A percentile compares a stretch with the other conserved stretches of the same genome.
phyloP scores from a whole-genome alignment of 2,113 vertebrate species.

The Otocyon megalotis region DNA sequence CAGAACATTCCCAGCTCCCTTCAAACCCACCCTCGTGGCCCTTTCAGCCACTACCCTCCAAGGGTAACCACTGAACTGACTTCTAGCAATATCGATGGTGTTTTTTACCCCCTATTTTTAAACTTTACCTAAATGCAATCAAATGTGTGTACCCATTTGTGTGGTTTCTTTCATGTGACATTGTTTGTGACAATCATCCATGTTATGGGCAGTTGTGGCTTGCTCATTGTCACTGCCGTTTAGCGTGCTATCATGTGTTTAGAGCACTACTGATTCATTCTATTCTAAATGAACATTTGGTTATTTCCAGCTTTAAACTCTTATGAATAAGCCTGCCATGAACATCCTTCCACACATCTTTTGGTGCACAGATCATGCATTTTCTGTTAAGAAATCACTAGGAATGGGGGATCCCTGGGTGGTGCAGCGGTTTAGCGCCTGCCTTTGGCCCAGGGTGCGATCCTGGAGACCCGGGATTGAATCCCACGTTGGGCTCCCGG shows the following conservation, averaged over 20 bases:
- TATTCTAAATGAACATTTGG: neutral
- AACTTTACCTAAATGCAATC: neutral
- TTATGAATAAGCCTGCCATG: neutral
- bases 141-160: neutral
- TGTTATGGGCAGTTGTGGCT: accelerated
- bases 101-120: neutral
- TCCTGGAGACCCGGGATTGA: too few relatives aligned
- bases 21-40: accelerated
- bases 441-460: too few relatives aligned
- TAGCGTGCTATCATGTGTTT: accelerated
- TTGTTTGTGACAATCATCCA: neutral
- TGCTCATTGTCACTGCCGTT: neutral
- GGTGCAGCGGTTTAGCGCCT: too few relatives aligned
- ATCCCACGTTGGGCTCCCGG: too few relatives aligned
- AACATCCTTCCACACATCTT: neutral
- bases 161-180: neutral
- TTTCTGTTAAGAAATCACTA: neutral
- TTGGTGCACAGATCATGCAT: accelerated
- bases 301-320: neutral
- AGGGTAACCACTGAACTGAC: neutral
- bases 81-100: neutral
- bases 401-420: too few relatives aligned
- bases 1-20: neutral
- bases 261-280: neutral
- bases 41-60: neutral